A percentile compares a stretch with the other conserved stretches of the same genome.
phyloP scores from a whole-genome alignment of 1,140 invertebrate genomes.

The Tetramorium parvispinum region DNA sequence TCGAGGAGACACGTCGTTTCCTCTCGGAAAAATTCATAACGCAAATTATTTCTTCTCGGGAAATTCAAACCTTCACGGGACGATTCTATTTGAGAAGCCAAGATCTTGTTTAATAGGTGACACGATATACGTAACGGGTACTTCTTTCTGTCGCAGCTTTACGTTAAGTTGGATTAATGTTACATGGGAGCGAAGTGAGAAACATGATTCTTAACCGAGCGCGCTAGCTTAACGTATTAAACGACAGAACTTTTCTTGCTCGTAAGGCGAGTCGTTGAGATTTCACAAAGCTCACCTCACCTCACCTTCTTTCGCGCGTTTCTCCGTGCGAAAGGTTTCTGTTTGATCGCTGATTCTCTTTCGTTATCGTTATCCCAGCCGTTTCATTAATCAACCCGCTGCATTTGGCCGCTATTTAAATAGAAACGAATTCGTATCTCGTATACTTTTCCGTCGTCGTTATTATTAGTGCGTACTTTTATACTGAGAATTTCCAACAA shows the following conservation, averaged over 20 bases:
- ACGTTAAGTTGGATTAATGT: slow-evolving; percentile 50
- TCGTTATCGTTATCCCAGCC: slow-evolving; percentile 30
- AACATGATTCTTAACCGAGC: slow-evolving; percentile 29
- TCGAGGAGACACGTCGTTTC: not conserved
- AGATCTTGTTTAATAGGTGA: slow-evolving; percentile 1
- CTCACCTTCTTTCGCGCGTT: not conserved
- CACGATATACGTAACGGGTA: slow-evolving; percentile 7
- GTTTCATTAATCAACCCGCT: slow-evolving; percentile 25
- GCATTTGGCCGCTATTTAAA: not conserved
- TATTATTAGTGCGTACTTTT: not conserved
- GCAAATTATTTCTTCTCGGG: slow-evolving; percentile 8
- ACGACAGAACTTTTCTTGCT: slow-evolving; percentile 41
- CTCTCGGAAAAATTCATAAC: slow-evolving; percentile 28
- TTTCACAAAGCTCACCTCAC: slow-evolving; percentile 40
- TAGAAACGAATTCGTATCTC: not conserved
- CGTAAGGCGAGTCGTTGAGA: slow-evolving; percentile 36
- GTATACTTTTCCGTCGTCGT: not conserved
- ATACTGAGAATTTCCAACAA: not conserved
- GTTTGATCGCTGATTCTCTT: slow-evolving; percentile 49
- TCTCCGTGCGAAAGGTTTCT: not conserved
- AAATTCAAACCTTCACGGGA: slow-evolving; percentile 4
- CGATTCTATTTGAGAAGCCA: not conserved
- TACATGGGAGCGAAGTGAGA: slow-evolving; percentile 17
- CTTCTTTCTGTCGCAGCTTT: slow-evolving; percentile 8
- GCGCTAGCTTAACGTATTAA: slow-evolving; percentile 29